A percentile compares a stretch with the other conserved stretches of the same genome.
These are phyloP conservation scores for Microctenopoma lineatum DNA, from an alignment of 2,797 vertebrate species.

Conservation along the genomic window DNA sequence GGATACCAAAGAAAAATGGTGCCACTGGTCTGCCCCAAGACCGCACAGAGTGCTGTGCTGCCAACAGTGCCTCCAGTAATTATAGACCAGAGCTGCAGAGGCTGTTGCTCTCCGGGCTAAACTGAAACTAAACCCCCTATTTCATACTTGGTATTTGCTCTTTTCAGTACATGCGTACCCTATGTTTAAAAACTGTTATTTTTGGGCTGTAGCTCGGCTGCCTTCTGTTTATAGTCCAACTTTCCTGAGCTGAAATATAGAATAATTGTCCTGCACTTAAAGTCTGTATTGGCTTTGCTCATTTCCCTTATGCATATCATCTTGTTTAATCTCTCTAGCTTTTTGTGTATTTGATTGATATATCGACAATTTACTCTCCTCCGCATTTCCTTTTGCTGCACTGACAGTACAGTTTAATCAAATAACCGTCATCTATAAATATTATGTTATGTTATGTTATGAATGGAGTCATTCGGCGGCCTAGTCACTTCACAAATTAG, in stretches of 20 bases:
- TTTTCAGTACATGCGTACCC: slow-evolving; percentile 67
- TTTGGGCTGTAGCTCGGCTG: slow-evolving; percentile 68
- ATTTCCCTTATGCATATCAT: slow-evolving; percentile 3
- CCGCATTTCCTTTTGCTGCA: slow-evolving; percentile 6
- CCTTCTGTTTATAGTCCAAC: slow-evolving; percentile 64
- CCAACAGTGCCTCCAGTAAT: slow-evolving; percentile 81
- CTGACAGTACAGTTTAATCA: slow-evolving; percentile 14
- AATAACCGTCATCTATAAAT: slow-evolving; percentile 19
- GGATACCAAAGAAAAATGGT: slow-evolving; percentile 70
- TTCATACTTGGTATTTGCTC: slow-evolving; percentile 77
- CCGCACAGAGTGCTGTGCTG: slow-evolving; percentile 68
- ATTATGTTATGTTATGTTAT: slow-evolving; percentile 5
- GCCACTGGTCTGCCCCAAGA: slow-evolving; percentile 72
- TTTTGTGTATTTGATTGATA: slow-evolving; percentile 23
- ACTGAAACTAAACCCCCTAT: slow-evolving; percentile 80
- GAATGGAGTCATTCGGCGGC: neutral
- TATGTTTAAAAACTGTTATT: slow-evolving; percentile 81
- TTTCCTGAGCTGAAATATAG: slow-evolving; percentile 50
- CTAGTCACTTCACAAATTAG: slow-evolving; percentile 7
- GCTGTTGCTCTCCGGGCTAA: slow-evolving; percentile 73
- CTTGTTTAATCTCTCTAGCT: slow-evolving; percentile 30
- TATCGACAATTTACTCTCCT: neutral
- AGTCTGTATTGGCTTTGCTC: slow-evolving; percentile 27
- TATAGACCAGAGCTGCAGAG: slow-evolving; percentile 77
- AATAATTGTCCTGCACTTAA: slow-evolving; percentile 38